Base-by-base conservation (phyloP, 2,113 vertebrate species). In the Actenoides hombroni region DNA sequence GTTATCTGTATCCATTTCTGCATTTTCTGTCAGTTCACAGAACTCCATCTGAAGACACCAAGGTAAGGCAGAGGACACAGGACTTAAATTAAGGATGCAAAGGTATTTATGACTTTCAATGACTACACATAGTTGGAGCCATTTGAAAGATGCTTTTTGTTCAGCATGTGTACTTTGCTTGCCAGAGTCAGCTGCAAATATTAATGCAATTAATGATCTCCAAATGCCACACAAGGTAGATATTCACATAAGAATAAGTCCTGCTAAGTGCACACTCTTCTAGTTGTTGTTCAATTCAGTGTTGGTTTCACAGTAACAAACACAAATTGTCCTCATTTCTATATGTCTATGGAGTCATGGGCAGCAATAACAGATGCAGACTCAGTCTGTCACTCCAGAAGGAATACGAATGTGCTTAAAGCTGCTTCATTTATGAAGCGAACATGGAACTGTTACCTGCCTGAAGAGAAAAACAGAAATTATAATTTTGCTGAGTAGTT, bases 401-500 rank as follows among this genome's bases (percentile, higher is more conserved):
- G 98, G 98, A 98, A 97, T 98, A 98, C 33, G 78, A 98, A 97
- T 98, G 97, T 97, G 97, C 97, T 98, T 98, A 97, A 98, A 97
- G 97, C 97, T 97, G 97, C 98, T 98, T 98, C 98, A 98, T 98
- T 98, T 98, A 98, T 98, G 98, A 98, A 98, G 98, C 98, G 84
- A 98, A 98, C 97, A 98, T 98, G 96, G 97, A 96, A 98, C 98
- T 98, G 98, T 98, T 98, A 98, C 98, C 98, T 97, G 93, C 97
- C 97, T 98, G 92, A 94, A 83, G 57, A 83, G 70, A 78, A 93
- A 87, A 93, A 69, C 40, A 40, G 53, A 84, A 94, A 90, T 63
- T 56, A 51, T 49, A 46, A 94, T 86, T 91, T 89, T 83, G 37
- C 35, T 82, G 29, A 44, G 68, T 80, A 51, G 14, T n/a, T 44